Evolutionary conservation across 2,113 vertebrate genomes (phyloP).

Genomic region (Piaya cayana): DNA sequence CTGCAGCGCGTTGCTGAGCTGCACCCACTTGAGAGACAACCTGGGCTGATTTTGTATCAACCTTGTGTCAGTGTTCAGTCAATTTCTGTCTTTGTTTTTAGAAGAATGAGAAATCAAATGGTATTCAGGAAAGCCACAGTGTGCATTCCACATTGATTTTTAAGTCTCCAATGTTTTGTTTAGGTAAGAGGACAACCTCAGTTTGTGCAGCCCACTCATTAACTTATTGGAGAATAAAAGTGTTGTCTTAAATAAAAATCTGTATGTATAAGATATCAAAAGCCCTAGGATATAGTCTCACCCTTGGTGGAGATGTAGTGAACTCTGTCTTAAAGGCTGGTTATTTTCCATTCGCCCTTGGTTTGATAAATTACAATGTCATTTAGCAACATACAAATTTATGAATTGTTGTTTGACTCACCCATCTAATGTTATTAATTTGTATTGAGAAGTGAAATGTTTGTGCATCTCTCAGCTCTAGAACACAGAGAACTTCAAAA

Average conservation of each 20-base stretch:
- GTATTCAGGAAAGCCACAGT: neutral
- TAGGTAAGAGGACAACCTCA: neutral
- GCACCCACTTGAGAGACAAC: neutral
- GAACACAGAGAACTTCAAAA: constrained; percentile 6
- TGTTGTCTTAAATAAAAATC: constrained; percentile 22
- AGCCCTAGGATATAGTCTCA: neutral
- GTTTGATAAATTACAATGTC: constrained; percentile 51
- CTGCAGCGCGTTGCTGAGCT: neutral
- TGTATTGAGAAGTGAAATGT: constrained; percentile 33
- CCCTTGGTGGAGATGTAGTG: neutral
- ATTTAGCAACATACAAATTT: constrained; percentile 19
- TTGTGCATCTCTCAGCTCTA: neutral
- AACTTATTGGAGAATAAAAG: neutral
- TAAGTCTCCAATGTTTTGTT: neutral
- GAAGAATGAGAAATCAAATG: neutral
- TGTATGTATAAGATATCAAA: neutral
- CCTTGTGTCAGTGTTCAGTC: neutral
- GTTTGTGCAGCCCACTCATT: neutral
- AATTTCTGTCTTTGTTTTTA: neutral
- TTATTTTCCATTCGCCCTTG: constrained; percentile 46
- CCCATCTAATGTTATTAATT: neutral
- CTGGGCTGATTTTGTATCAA: neutral
- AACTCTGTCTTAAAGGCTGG: neutral
- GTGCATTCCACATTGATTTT: neutral
- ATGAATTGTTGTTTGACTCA: constrained; percentile 44